Evolutionary conservation across 2,113 vertebrate species (phyloP), one percentile per base, ranked within the genome.

Genomic region (Colius striatus): DNA sequence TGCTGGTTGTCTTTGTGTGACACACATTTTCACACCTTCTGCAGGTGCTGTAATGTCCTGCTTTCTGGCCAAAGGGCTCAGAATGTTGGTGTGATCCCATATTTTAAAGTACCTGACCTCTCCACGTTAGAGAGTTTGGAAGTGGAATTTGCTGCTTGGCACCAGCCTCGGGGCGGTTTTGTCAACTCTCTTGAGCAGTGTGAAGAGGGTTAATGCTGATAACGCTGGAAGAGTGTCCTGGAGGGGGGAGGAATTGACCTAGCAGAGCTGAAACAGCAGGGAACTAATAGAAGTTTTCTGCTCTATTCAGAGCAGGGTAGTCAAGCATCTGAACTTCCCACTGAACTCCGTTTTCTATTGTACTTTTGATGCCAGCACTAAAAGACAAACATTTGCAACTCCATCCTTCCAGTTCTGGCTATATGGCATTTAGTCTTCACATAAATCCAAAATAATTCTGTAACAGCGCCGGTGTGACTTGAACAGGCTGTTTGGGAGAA

Each of bases 211-310:
- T 97, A 96, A 96, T 66, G 76, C 70, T 45, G 90, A 73, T 90
- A 76, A 87, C 91, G 48, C 92, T 89, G 95, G 79, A 83, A 55
- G 73, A 89, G 94, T 86, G 91, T 96, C 88, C 94, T 74, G 84
- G 62, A 16, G 87, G 91, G 54, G n/a, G 67, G 82, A 92, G 75
- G 95, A 77, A 58, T 27, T 85, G 96, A 95, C 94, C 91, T 89
- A 73, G 70, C 82, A 95, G 71, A 79, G 75, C 90, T 89, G 57
- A 29, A 97, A 50, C 96, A 97, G 96, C 89, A 34, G 97, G 97
- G 85, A 96, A 82, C 96, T 96, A 96, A 97, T 95, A 68, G 95
- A 96, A 89, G 80, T 96, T 93, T 95, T 95, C 95, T 97, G 84
- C 92, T 95, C 38, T 82, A 77, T 82, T 92, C 93, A 86, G 75